Evolutionary conservation across 2,113 vertebrate species (phyloP).

Genomic region (Larimichthys crocea): DNA sequence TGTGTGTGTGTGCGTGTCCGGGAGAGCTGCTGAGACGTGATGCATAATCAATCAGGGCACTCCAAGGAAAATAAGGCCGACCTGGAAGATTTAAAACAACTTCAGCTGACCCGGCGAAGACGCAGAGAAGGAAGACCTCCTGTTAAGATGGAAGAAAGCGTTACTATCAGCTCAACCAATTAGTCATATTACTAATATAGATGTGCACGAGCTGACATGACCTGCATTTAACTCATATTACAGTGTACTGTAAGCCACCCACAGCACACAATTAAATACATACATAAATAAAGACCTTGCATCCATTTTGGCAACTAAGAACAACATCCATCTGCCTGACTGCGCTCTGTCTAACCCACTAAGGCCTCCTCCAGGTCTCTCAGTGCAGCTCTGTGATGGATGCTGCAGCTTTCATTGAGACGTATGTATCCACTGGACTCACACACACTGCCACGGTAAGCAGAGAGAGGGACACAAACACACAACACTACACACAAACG

Average conservation of each 20-base stretch:
- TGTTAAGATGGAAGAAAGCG: background rate
- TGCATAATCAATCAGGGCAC: conserved; percentile 35
- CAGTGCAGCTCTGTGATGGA: conserved; percentile 46
- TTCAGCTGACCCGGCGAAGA: background rate
- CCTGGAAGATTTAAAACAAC: background rate
- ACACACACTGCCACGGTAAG: conserved; percentile 6
- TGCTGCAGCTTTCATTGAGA: conserved; percentile 57
- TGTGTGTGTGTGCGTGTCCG: conserved; percentile 4
- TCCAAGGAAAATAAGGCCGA: background rate
- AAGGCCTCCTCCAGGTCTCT: conserved; percentile 20
- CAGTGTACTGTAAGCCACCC: background rate
- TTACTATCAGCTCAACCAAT: background rate
- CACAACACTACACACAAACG: conserved; percentile 3
- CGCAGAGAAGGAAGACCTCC: background rate
- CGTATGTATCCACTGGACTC: conserved; percentile 34
- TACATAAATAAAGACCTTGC: conserved; percentile 43
- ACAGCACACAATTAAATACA: conserved; percentile 24
- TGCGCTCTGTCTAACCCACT: background rate
- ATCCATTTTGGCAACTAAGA: background rate
- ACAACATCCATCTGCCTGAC: conserved; percentile 38
- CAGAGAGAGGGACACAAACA: background rate
- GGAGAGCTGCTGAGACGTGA: background rate
- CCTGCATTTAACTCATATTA: background rate
- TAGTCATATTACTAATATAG: background rate
- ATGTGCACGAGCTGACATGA: background rate